Base-by-base conservation (phyloP, 2,888 invertebrate genomes). In the Lacanobia wlatinum region DNA sequence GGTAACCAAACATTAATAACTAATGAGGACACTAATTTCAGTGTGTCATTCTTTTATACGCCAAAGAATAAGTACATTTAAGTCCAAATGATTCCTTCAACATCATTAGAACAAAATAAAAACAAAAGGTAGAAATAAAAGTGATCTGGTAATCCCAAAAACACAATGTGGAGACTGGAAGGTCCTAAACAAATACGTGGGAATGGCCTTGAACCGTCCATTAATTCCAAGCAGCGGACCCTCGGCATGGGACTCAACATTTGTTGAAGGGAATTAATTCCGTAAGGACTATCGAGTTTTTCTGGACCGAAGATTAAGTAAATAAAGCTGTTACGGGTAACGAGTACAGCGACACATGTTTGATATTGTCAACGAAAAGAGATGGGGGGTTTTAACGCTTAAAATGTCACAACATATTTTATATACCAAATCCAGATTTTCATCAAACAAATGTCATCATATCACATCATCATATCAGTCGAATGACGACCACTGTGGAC, bases 201-300 rank as follows among this genome's bases (percentile, higher is more conserved):
- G 58, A 67, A 79, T 78, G 65, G 58, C 84, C 84, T 73, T 80
- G 82, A 83, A 86, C 71, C 77, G 76, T 74, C 84, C 81, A 77
- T 86, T 86, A 80, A 82, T 82, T 82, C 77, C 64, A 82, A 84
- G 83, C 82, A 84, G 83, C 82, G 78, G 82, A 82, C 86, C 78
- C 78, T 84, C 62, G 76, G 76, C 74, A 73, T 81, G 70, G 74
- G 70, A 70, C 84, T 79, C 74, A 80, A 82, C 86, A 84, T 86
- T 85, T 82, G 82, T 73, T 78, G 78, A 80, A 80, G 80, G 76
- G 76, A 84, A 86, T 86, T 85, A 82, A 83, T 78, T 85, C 80
- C 69, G 75, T 72, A 62, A 76, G 78, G 78, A 73, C 70, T 78
- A 78, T 85, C 65, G 78, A 80, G 73, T 80, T 76, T 76, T 70